Evolutionary conservation across 2,888 invertebrate species (phyloP), one percentile per base, ranked within the genome.

Genomic region (Rhorus exstirpatorius): DNA sequence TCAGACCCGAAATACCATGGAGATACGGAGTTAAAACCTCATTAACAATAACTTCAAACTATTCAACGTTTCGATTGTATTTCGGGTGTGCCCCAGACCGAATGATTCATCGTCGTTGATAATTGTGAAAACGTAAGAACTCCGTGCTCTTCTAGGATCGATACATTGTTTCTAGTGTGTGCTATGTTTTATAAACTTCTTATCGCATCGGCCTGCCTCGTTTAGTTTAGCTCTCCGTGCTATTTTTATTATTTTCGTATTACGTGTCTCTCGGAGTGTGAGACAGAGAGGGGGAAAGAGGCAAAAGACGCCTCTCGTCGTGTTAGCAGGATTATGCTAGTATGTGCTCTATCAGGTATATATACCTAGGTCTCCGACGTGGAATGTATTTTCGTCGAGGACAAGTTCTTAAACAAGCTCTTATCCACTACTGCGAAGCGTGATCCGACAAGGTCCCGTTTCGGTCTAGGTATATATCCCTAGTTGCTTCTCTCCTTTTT

Each of bases 371-470:
- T 55, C 35, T 31, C 38, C 41, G 41, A 60, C 49, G 65, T 58
- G 53, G 12, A 76, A 79, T 76, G 67, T 83, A 83, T 79, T 79
- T 79, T 38, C 8, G 79, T 79, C 83, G 79, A 79, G 83, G 83
- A 71, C 79, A 38, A 70, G 60, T 53, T 63, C 68, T n/a, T 51
- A 35, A 38, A 14, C 35, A 38, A 68, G 35, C 67, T 58, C 31
- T 77, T 76, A 49, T 60, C 24, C 51, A 55, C 70, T 61, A 44
- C 14, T 60, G 31, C 12, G 38, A 77, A 68, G 67, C 67, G 24
- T 71, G 26, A 53, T 2, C 31, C 58, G 60, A 49, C 67, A 51
- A 61, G 67, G 67, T 68, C 41, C 44, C 46, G 24, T 38, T 19
- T 46, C 17, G 10, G 67, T 35, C 31, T 41, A 60, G 21, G 24